These are phyloP conservation scores for Oreochromis niloticus DNA, from an alignment of 2,113 vertebrate genomes.

Conservation along the genomic window DNA sequence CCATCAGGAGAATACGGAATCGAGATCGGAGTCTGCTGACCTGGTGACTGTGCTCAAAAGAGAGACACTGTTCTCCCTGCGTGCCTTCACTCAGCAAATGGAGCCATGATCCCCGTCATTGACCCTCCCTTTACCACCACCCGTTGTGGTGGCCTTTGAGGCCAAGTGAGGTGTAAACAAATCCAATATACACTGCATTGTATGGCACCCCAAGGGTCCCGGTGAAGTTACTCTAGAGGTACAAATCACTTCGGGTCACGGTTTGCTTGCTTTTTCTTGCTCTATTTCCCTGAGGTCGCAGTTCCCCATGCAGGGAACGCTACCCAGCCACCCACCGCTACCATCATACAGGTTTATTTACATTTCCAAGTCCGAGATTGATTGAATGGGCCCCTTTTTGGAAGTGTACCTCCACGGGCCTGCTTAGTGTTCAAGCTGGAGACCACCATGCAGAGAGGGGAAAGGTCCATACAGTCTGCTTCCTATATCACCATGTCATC, in stretches of 20 bases:
- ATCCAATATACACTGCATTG: conserved; percentile 72
- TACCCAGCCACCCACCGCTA: conserved; percentile 30
- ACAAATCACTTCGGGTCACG: conserved; percentile 64
- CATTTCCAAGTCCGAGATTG: conserved; percentile 50
- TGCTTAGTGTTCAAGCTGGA: conserved; percentile 55
- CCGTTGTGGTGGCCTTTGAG: conserved; percentile 62
- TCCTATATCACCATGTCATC: conserved; percentile 2
- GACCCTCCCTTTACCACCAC: conserved; percentile 59
- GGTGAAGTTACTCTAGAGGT: conserved; percentile 57
- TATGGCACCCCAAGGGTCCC: conserved; percentile 50
- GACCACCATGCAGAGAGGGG: conserved; percentile 44
- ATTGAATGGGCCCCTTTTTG: conserved; percentile 53
- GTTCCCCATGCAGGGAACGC: background rate
- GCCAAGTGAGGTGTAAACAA: conserved; percentile 74
- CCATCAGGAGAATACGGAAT: conserved; percentile 18
- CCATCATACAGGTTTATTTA: conserved; percentile 65
- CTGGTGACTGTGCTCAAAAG: conserved; percentile 25
- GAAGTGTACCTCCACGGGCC: conserved; percentile 39
- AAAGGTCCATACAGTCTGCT: conserved; percentile 2
- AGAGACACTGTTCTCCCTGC: conserved; percentile 13
- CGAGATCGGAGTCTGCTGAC: conserved; percentile 33
- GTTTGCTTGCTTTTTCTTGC: conserved; percentile 64
- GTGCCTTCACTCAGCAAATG: conserved; percentile 55
- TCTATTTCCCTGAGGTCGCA: conserved; percentile 21
- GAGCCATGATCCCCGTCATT: conserved; percentile 54